A percentile compares a stretch with the other conserved stretches of the same genome.
These are phyloP conservation scores for Halcyon malimbica DNA, from an alignment of 2,113 vertebrate species.

Conservation along the genomic window DNA sequence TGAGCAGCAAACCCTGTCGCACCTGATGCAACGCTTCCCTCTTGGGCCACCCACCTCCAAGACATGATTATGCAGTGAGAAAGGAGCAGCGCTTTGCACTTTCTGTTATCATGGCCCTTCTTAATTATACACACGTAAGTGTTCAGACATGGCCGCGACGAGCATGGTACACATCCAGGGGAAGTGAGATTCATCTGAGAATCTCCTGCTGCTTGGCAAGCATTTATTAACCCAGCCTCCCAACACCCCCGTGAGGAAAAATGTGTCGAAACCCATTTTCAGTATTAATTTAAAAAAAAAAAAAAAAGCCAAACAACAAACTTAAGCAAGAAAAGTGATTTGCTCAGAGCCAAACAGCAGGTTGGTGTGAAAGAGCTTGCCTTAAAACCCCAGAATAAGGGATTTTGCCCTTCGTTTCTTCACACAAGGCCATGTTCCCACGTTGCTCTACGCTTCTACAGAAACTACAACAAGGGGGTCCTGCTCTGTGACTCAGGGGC, in stretches of 20 bases:
- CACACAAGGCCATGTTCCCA: neutral
- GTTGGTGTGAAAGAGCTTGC: slow-evolving; percentile 42
- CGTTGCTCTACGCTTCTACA: neutral
- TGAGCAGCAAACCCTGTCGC: slow-evolving; percentile 27
- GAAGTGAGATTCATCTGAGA: slow-evolving; percentile 66
- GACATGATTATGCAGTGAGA: slow-evolving; percentile 59
- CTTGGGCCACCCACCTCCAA: slow-evolving; percentile 66
- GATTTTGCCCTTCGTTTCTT: slow-evolving; percentile 1
- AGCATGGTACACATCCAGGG: slow-evolving; percentile 57
- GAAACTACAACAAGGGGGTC: slow-evolving; percentile 38
- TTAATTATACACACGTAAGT: slow-evolving; percentile 63
- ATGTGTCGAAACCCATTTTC: slow-evolving; percentile 64
- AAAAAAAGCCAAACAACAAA: neutral
- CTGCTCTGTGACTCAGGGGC: slow-evolving; percentile 4
- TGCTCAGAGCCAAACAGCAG: slow-evolving; percentile 49
- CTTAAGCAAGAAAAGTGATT: slow-evolving; percentile 48
- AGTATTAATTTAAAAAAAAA: slow-evolving; percentile 42
- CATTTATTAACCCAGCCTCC: slow-evolving; percentile 43
- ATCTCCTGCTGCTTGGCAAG: slow-evolving; percentile 43
- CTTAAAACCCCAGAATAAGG: slow-evolving; percentile 45
- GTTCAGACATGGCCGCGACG: slow-evolving; percentile 42
- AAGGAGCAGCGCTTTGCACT: slow-evolving; percentile 30
- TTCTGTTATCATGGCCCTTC: slow-evolving; percentile 54
- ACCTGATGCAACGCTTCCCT: slow-evolving; percentile 54
- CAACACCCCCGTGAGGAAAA: slow-evolving; percentile 62